Evolutionary conservation across 1,140 invertebrate genomes (phyloP).

Genomic region (Trinorchestia longiramus): DNA sequence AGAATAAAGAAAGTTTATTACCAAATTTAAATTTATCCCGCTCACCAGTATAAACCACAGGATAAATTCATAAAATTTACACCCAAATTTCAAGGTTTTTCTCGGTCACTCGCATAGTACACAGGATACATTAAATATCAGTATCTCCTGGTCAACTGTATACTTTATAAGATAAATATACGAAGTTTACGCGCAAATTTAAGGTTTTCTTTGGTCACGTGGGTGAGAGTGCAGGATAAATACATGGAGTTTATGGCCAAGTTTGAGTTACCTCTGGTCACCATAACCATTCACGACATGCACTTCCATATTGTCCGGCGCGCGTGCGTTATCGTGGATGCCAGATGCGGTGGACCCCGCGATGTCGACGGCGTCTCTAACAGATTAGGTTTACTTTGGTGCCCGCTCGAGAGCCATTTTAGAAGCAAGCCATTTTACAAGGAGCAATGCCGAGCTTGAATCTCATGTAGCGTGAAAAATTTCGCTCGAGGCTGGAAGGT

Average conservation of each 20-base stretch:
- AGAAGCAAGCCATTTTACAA: constrained; percentile 10
- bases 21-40: neutral
- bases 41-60: neutral
- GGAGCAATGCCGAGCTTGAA: neutral
- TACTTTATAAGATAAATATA: too few species aligned
- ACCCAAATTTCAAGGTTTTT: neutral
- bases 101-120: neutral
- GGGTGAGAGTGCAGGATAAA: too few species aligned
- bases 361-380: neutral
- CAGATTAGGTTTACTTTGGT: constrained; percentile 7
- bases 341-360: neutral
- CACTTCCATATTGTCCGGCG: neutral
- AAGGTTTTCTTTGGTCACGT: too few species aligned
- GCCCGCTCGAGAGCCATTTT: neutral
- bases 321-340: neutral
- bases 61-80: neutral
- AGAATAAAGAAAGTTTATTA: neutral
- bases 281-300: neutral
- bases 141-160: too few species aligned
- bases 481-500: neutral
- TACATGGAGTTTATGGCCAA: too few species aligned
- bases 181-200: too few species aligned
- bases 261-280: too few species aligned
- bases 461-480: constrained; percentile 14
- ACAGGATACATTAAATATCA: too few species aligned